Percentiles rank a stretch among this genome's conserved stretches.
Evolutionary conservation across 1,140 invertebrate species (phyloP).

Genomic region (Dysdera silvatica): DNA sequence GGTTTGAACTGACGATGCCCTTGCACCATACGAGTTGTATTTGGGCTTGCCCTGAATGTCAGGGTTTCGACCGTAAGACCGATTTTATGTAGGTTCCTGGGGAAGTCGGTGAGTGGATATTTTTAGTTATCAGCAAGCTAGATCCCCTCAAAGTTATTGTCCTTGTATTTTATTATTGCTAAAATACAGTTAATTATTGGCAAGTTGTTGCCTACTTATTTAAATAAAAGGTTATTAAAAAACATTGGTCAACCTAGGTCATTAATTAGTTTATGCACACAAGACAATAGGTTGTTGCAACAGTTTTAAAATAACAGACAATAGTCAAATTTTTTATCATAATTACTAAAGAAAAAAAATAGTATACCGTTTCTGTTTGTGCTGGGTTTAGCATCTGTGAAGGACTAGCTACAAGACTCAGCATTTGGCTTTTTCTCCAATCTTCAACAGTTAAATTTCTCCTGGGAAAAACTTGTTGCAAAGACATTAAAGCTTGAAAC

Average conservation of each 20-base stretch:
- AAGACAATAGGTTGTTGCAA: too few species aligned
- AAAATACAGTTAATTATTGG: too few species aligned
- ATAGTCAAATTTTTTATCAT: not conserved
- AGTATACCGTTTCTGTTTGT: slow-evolving; percentile 67
- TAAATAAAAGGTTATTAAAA: not conserved
- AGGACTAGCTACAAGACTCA: slow-evolving; percentile 88
- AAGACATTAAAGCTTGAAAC: slow-evolving; percentile 71
- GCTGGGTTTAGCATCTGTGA: slow-evolving; percentile 85
- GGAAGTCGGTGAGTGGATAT: too few species aligned
- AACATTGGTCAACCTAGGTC: not conserved
- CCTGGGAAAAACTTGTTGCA: slow-evolving; percentile 76
- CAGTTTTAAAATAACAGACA: not conserved
- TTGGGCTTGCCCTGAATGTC: too few species aligned
- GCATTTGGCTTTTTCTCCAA: slow-evolving; percentile 80
- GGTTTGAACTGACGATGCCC: too few species aligned
- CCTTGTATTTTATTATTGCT: too few species aligned
- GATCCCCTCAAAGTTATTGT: too few species aligned
- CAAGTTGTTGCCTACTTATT: not conserved
- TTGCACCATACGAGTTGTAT: too few species aligned
- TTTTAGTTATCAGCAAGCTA: too few species aligned
- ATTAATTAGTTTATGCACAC: not conserved
- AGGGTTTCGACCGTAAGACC: too few species aligned
- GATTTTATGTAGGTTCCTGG: too few species aligned
- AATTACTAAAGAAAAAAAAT: not conserved
- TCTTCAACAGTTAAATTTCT: slow-evolving; percentile 88